Conservation (phyloP, 2,113 vertebrate genomes). For the Dasyprocta punctata region DNA sequence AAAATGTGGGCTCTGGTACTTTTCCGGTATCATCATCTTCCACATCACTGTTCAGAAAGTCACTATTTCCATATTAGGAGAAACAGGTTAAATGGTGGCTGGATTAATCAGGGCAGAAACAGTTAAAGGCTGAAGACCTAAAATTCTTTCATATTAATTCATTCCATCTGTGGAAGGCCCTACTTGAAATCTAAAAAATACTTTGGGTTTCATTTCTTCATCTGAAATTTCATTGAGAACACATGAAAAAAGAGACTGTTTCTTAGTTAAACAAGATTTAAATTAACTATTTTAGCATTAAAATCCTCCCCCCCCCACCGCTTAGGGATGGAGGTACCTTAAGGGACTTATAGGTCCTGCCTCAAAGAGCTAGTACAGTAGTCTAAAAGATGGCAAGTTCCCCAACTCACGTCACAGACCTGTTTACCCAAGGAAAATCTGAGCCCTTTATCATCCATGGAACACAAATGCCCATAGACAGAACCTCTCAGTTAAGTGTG, state of each 20-base stretch:
- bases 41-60: not conserved
- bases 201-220: not conserved
- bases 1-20: not conserved
- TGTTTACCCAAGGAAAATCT: not conserved
- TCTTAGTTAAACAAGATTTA: not conserved
- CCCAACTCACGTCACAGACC: not conserved
- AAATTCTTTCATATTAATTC: not conserved
- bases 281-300: not conserved
- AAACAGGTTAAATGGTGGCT: not conserved
- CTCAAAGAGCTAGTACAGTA: not conserved
- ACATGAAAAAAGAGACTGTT: not conserved
- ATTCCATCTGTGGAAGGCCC: not conserved
- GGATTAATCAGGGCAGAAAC: not conserved
- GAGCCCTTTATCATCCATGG: not conserved
- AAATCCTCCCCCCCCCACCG: not conserved
- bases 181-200: not conserved
- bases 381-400: not conserved
- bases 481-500: not conserved
- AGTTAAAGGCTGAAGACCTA: not conserved
- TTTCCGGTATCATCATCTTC: not conserved
- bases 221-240: conserved; percentile 12
- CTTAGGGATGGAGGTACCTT: not conserved
- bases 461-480: not conserved
- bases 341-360: not conserved
- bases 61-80: not conserved